These are phyloP conservation scores for Andrena bucephala DNA, from an alignment of 2,888 invertebrate genomes.

Conservation along the genomic window DNA sequence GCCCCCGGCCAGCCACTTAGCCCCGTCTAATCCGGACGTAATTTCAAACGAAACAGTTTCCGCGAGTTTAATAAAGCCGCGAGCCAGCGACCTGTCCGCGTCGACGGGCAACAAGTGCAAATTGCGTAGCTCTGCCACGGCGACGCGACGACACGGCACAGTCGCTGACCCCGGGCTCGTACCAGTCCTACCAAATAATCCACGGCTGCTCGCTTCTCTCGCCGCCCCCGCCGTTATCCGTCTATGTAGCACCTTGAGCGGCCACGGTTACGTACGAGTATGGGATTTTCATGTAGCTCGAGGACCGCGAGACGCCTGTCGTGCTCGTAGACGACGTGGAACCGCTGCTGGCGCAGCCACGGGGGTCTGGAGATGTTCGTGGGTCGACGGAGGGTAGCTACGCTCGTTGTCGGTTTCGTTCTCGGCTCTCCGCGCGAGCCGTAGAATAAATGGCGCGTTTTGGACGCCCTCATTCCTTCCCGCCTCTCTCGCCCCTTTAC, in stretches of 20 bases:
- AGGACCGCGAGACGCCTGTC: constrained; percentile 38
- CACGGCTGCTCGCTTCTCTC: background rate
- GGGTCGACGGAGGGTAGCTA: constrained; percentile 1
- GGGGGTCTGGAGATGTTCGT: background rate
- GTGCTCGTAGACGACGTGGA: constrained; percentile 13
- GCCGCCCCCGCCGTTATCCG: background rate
- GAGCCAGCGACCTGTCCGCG: constrained; percentile 63
- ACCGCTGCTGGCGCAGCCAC: constrained; percentile 1
- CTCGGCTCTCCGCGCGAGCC: constrained; percentile 20
- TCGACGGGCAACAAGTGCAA: constrained; percentile 71
- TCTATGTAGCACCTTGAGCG: background rate
- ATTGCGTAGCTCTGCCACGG: constrained; percentile 55
- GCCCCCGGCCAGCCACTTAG: constrained; percentile 48
- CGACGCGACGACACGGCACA: constrained; percentile 13
- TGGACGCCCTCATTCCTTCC: constrained; percentile 34
- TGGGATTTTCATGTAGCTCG: constrained; percentile 67
- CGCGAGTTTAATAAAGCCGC: constrained; percentile 73
- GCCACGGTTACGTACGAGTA: constrained; percentile 44
- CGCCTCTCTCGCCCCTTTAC: background rate
- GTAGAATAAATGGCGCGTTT: constrained; percentile 59
- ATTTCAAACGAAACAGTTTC: constrained; percentile 69
- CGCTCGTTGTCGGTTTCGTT: constrained; percentile 44
- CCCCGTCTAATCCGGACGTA: constrained; percentile 61
- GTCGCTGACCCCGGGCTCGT: background rate
- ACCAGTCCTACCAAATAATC: background rate